Base-by-base conservation (phyloP, 2,113 vertebrate genomes). In the Gila orcuttii region DNA sequence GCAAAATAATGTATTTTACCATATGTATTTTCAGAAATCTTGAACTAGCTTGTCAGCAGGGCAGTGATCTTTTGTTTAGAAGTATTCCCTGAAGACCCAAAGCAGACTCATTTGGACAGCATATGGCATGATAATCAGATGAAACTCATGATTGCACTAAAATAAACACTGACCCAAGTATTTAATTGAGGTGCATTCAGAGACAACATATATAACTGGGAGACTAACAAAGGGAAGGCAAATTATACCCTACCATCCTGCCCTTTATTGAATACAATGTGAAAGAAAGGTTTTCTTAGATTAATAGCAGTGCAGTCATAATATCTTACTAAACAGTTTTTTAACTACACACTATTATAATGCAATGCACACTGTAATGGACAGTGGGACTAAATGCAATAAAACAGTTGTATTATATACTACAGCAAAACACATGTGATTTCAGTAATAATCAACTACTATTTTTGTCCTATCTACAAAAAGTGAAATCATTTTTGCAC, bases 71-170 rank as follows among this genome's bases (percentile, higher is more conserved):
- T 76, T 76, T 52, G 45, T 76, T 28, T 52, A 42, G 15, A 17
- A 28, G n/a, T 10, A 47, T 50, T 25, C 42, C 42, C 74, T 17
- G 15, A 52, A 42, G 74, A 76, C 45, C n/a, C 28, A 71, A 50
- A 7, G 50, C 75, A 77, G 75, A 77, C 17, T 80, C 4, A 80
- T 31, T 19, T 45, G 13, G n/a, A 9, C 39, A 25, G n/a, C 78
- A 80, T 31, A 28, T 80, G 59, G 59, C 21, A 28, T 80, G 60
- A 80, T 80, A 66, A 66, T 66, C 59, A 47, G n/a, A 47, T 31
- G 6, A 25, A 28, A 42, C 7, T 64, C 39, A 19, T 45, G 78
- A 80, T 10, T 19, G n/a, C 59, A 60, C 23, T 6, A 39, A 59
- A n/a, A 15, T 60, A 6, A 60, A 62, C 15, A 12, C 11, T 7